phyloP scores from a whole-genome alignment of 2,888 invertebrate species.

The Muschampia plurimacula region DNA sequence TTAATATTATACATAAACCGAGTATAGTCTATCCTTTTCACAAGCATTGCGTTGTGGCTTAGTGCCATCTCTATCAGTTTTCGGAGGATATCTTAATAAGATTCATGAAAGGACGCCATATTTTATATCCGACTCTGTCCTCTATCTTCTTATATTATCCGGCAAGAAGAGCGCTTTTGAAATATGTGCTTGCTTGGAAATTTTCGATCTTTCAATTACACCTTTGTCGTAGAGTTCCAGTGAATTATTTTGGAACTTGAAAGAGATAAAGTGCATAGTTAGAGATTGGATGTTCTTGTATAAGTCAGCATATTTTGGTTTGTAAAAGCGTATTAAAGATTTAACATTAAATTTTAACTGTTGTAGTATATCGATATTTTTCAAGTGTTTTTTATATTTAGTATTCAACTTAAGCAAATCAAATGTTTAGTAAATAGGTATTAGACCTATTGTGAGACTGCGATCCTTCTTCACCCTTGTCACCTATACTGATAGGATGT shows the following conservation, averaged over 20 bases:
- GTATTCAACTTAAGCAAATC: no score
- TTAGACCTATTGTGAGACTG: no score
- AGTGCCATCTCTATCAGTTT: slow-evolving; percentile 76
- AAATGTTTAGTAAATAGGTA: no score
- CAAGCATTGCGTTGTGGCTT: slow-evolving; percentile 44
- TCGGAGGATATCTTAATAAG: slow-evolving; percentile 92
- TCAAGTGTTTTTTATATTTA: no score
- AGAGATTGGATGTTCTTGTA: slow-evolving; percentile 28
- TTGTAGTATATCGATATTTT: no score
- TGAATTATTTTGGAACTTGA: slow-evolving; percentile 61
- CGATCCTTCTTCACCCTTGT: no score
- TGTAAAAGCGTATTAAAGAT: not conserved
- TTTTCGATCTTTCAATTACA: slow-evolving; percentile 85
- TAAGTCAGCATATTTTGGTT: slow-evolving; percentile 11
- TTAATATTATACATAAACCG: slow-evolving; percentile 81
- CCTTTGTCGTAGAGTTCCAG: slow-evolving; percentile 69
- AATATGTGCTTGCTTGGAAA: slow-evolving; percentile 84
- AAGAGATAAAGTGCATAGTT: slow-evolving; percentile 46
- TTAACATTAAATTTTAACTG: no score
- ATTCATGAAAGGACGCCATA: slow-evolving; percentile 94
- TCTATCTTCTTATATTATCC: slow-evolving; percentile 87
- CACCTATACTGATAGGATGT: no score
- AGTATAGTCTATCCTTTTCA: slow-evolving; percentile 57
- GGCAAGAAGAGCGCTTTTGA: slow-evolving; percentile 77
- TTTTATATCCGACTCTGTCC: slow-evolving; percentile 90